Evolutionary conservation across 1,140 invertebrate genomes (phyloP), one percentile per base, ranked within the genome.

Genomic region (Lepidurus apus): DNA sequence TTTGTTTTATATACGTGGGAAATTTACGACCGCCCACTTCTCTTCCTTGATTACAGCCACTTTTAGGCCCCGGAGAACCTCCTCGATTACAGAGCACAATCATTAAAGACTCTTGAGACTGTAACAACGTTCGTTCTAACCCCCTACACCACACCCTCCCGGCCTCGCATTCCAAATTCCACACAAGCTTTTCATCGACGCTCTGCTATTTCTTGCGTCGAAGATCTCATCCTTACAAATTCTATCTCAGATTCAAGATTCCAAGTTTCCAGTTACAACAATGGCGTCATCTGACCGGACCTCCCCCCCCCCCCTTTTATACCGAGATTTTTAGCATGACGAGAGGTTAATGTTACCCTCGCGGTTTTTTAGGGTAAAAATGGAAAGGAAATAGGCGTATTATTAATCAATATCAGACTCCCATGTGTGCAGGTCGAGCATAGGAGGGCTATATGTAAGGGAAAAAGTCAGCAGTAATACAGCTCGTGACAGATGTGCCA

Each of bases 1-100:
- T 65, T 65, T 65, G 53, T 65, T 65, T 65, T 65, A 9, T 65
- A 65, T 65, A 65, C 53, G n/a, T 65, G 53, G n/a, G 53, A 65
- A 65, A 21, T 65, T 65, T 65, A 65, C 21, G 53, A 65, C 53
- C 21, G 53, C 8, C 53, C 53, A 65, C 53, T 65, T 65, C 53
- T 65, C 21, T 65, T 65, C 53, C 53, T 65, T 65, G 53, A 65
- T 65, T 65, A 65, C 53, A 65, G 53, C 53, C 53, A 65, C 53
- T 65, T 65, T 65, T 65, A 65, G 53, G 53, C 53, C 21, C n/a
- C 53, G n/a, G 53, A 34, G 53, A 65, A 65, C 53, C 53, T 65
- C 53, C 53, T 65, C 53, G 34, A 65, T 65, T 65, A 65, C 53
- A 21, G 53, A 65, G 53, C 53, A 65, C 53, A 65, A 17, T n/a